phyloP scores from a whole-genome alignment of 2,888 invertebrate genomes.

The Luperina nickerlii region DNA sequence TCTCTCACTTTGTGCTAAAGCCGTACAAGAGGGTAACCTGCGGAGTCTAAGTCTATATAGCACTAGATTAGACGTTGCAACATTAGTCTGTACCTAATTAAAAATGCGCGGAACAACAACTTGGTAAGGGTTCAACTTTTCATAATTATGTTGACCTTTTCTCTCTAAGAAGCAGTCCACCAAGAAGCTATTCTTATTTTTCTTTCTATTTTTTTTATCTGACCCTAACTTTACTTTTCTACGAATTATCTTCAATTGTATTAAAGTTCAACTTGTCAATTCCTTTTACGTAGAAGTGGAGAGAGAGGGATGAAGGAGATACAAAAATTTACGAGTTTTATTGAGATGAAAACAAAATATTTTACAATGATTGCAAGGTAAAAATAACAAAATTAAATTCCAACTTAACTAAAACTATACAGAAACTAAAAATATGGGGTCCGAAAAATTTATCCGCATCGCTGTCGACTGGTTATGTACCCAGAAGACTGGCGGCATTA shows the following conservation, averaged over 20 bases:
- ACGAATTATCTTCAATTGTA: background rate
- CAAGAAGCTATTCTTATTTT: background rate
- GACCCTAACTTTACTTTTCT: background rate
- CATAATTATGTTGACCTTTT: background rate
- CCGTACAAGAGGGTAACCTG: slow-evolving; percentile 1
- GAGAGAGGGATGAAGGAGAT: background rate
- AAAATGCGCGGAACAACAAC: background rate
- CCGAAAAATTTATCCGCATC: no score
- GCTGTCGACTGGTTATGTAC: no score
- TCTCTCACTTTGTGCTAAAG: slow-evolving; percentile 28
- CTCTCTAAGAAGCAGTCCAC: background rate
- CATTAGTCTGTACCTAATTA: slow-evolving; percentile 3
- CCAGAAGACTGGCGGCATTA: no score
- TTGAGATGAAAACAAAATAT: no score
- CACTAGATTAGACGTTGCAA: slow-evolving; percentile 16
- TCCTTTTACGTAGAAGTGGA: background rate
- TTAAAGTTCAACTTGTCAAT: background rate
- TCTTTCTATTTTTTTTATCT: no score
- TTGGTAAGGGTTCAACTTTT: background rate
- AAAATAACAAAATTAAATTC: no score
- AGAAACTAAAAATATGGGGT: no score
- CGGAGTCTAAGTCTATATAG: slow-evolving; percentile 29
- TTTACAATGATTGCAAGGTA: no score
- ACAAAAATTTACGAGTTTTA: no score
- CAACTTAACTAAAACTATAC: no score